phyloP scores from a whole-genome alignment of 2,888 invertebrate genomes.

The Drepana falcataria region DNA sequence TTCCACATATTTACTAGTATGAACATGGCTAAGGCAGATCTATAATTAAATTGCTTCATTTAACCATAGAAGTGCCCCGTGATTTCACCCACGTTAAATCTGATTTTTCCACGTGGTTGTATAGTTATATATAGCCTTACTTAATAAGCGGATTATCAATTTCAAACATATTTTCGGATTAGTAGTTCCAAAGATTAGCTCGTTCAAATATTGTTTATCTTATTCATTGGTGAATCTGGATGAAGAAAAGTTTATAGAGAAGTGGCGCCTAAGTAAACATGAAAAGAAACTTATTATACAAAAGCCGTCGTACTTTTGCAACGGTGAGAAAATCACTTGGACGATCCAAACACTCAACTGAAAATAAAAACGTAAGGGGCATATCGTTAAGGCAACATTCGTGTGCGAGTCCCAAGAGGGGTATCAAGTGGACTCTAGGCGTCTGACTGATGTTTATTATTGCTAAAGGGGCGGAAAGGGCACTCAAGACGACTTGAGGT shows the following conservation, averaged over 20 bases:
- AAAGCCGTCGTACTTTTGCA: background rate
- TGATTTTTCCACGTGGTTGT: too few species aligned
- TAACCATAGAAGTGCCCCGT: too few species aligned
- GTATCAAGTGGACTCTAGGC: conserved; percentile 7
- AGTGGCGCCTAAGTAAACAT: too few species aligned
- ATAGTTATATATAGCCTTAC: too few species aligned
- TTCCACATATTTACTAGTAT: background rate
- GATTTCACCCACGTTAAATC: too few species aligned
- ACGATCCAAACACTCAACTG: background rate
- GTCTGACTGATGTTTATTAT: conserved; percentile 17
- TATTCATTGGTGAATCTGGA: too few species aligned
- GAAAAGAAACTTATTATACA: background rate
- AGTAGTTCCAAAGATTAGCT: too few species aligned
- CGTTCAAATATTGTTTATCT: too few species aligned
- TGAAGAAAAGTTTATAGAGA: too few species aligned
- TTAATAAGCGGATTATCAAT: too few species aligned
- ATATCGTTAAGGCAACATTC: conserved; percentile 1
- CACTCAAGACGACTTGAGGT: conserved; percentile 11
- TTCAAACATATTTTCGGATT: too few species aligned
- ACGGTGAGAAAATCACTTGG: background rate
- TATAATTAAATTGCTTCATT: background rate
- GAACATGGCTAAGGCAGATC: background rate
- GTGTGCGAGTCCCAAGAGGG: background rate
- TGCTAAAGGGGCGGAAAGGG: conserved; percentile 22
- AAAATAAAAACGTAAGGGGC: background rate